Evolutionary conservation across 2,888 invertebrate genomes (phyloP).

Genomic region (Thereva unica): DNA sequence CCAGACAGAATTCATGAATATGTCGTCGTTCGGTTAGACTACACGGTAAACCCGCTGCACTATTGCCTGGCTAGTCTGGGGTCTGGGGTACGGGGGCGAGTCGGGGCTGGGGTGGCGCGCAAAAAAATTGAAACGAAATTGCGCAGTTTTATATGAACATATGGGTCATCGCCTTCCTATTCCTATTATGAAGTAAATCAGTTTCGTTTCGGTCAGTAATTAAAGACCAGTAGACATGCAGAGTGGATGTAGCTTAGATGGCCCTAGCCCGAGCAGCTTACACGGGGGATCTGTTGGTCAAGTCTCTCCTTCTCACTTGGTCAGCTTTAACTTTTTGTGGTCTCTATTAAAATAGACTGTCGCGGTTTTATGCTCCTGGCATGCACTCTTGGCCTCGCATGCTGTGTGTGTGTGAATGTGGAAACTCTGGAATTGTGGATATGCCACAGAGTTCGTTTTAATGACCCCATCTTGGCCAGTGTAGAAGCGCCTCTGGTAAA

Average conservation of each 20-base stretch:
- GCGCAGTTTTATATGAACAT: constrained; percentile 32
- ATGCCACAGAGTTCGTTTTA: constrained; percentile 21
- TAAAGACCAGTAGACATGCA: constrained; percentile 27
- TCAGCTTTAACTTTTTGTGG: constrained; percentile 7
- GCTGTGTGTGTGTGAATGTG: no score
- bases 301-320: no score
- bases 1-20: constrained; percentile 35
- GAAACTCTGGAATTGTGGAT: background rate
- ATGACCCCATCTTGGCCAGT: constrained; percentile 10
- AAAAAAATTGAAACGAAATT: constrained; percentile 7
- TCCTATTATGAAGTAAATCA: constrained; percentile 33
- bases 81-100: background rate
- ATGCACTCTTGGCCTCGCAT: constrained; percentile 6
- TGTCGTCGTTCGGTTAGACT: constrained; percentile 25
- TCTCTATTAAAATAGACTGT: background rate
- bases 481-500: background rate
- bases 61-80: no score
- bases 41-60: background rate
- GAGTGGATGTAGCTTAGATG: background rate
- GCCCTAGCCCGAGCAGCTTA: background rate
- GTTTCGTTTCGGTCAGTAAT: constrained; percentile 30
- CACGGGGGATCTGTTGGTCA: constrained; percentile 10
- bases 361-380: constrained; percentile 1
- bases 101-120: background rate
- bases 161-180: constrained; percentile 34